Base-by-base conservation (phyloP, 2,797 vertebrate genomes). In the Sphenopsis melanotis region DNA sequence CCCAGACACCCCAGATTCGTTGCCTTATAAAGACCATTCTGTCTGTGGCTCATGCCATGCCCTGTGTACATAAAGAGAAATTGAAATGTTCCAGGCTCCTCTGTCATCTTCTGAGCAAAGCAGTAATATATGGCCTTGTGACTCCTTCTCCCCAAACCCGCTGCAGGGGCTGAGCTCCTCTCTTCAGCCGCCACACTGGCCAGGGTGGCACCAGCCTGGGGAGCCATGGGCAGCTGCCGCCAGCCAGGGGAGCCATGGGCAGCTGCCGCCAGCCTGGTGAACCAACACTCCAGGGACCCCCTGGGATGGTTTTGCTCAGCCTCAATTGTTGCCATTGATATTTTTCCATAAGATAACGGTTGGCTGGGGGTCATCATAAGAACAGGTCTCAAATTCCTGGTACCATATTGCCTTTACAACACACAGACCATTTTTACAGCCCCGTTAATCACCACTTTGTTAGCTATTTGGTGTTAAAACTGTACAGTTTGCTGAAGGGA, bases 21-120 rank as follows among this genome's bases (percentile, higher is more conserved):
- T 92, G 76, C 94, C 94, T 94, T 94, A 89, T 91, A 95, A 94
- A 94, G 95, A 23, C 12, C 64, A 64, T 68, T 85, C 66, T 80
- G 66, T 20, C 87, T 60, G 37, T 11, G 20, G 32, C 53, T 92
- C 68, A 32, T 2, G 3, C 56, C 37, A 3, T 85, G 64, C 18
- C 69, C 50, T 94, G 81, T 89, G 55, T 71, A 91, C 47, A 72
- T 23, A 87, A 68, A 47, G 74, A 79, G 70, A 77, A 87, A 71
- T 3, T 81, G 93, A 95, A 84, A 83, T 32, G 21, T 95, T 95
- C 87, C 95, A 95, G 94, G 69, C 87, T 91, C 72, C 0, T 1
- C 83, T 84, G 90, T 78, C 89, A 65, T 8, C 83, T 71, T 21
- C 36, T 3, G 42, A 93, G 61, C 50, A 74, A 32, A 89, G 83